Percentiles rank a stretch among this genome's conserved stretches.
Conservation (phyloP, 2,888 invertebrate species). For the Sinotaia quadrata region DNA sequence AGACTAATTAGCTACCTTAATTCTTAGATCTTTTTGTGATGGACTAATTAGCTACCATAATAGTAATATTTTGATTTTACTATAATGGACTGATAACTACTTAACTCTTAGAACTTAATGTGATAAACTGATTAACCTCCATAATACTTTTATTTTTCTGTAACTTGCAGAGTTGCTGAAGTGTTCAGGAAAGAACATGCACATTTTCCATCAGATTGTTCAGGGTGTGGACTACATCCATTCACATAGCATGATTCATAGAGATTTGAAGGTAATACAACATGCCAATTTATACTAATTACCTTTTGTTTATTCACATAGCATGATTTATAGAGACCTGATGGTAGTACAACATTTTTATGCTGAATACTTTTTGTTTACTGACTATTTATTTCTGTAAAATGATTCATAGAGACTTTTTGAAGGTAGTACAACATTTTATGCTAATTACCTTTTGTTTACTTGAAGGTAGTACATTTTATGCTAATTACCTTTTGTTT, state of each 20-base stretch:
- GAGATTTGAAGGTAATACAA: constrained; percentile 78
- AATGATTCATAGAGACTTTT: background rate
- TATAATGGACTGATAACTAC: too few species aligned
- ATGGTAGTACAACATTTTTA: background rate
- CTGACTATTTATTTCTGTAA: background rate
- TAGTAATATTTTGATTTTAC: too few species aligned
- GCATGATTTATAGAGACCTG: too few species aligned
- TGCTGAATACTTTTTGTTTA: background rate
- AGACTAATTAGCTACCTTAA: too few species aligned
- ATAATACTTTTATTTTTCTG: background rate
- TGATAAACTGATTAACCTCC: too few species aligned
- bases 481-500: too few species aligned
- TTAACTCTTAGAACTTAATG: too few species aligned
- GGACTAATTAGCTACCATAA: too few species aligned
- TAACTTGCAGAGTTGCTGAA: constrained; percentile 9
- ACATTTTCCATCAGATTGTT: constrained; percentile 81
- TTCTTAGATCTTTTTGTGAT: too few species aligned
- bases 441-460: too few species aligned
- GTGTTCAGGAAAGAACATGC: constrained; percentile 42
- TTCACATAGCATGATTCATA: constrained; percentile 83
- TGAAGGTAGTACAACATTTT: background rate
- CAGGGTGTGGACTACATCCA: constrained; percentile 85
- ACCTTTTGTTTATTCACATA: too few species aligned
- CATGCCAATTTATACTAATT: background rate
- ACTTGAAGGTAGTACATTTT: too few species aligned